phyloP scores from a whole-genome alignment of 2,888 invertebrate species.

The Chrysomela aeneicollis region DNA sequence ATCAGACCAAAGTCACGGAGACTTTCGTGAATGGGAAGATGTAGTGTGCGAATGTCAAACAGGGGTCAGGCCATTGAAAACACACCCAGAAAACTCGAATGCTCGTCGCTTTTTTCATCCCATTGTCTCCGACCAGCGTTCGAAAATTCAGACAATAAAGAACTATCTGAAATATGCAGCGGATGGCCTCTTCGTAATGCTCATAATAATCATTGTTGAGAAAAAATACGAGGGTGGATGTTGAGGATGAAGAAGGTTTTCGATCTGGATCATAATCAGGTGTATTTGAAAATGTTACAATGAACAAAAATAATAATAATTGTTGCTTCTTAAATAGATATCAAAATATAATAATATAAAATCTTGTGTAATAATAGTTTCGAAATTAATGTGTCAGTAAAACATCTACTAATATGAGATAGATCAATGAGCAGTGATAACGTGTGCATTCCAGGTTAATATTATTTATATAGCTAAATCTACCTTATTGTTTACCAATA shows the following conservation, averaged over 20 bases:
- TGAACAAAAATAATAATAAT: too few species aligned
- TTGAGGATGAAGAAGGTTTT: neutral
- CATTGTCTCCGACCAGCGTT: neutral
- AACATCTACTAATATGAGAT: too few species aligned
- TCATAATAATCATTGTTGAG: neutral
- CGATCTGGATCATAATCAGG: too few species aligned
- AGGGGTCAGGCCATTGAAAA: slow-evolving; percentile 1
- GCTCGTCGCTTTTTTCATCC: neutral
- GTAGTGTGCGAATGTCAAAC: neutral
- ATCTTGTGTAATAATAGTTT: too few species aligned
- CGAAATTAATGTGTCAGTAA: too few species aligned
- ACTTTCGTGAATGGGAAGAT: neutral
- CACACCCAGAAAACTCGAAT: neutral
- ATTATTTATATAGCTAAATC: too few species aligned
- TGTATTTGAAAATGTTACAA: too few species aligned
- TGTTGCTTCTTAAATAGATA: too few species aligned
- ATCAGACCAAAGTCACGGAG: neutral
- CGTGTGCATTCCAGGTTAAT: too few species aligned
- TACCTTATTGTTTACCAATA: too few species aligned
- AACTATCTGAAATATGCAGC: slow-evolving; percentile 1
- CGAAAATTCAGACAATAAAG: neutral
- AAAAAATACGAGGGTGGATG: neutral
- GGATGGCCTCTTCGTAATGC: slow-evolving; percentile 1
- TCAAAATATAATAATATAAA: too few species aligned
- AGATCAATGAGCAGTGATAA: too few species aligned